Evolutionary conservation across 2,888 invertebrate genomes (phyloP).

Genomic region (Hirtodrosophila confusa): DNA sequence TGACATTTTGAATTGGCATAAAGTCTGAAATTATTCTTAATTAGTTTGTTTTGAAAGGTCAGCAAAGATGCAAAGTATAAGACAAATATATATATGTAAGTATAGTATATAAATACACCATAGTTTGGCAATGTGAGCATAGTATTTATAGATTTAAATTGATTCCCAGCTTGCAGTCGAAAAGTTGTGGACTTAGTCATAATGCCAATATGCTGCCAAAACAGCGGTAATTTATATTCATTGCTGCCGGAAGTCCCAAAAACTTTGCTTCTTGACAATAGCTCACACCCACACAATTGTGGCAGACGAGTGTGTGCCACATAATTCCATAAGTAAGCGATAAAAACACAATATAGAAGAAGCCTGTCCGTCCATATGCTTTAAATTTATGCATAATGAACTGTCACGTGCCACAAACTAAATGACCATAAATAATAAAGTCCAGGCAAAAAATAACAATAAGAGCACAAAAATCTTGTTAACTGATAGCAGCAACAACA

Average conservation of each 20-base stretch:
- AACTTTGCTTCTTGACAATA: conserved; percentile 42
- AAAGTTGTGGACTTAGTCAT: not conserved
- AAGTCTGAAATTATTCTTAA: too few relatives aligned
- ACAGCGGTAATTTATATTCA: conserved; percentile 49
- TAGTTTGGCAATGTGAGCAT: not conserved
- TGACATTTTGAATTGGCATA: too few relatives aligned
- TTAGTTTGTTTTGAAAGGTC: too few relatives aligned
- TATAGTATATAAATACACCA: not conserved
- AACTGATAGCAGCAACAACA: conserved; percentile 30
- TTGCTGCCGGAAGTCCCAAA: conserved; percentile 28
- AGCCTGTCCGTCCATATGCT: conserved; percentile 54
- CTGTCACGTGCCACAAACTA: conserved; percentile 50
- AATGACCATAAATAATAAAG: conserved; percentile 68
- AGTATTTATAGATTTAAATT: not conserved
- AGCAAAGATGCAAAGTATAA: too few relatives aligned
- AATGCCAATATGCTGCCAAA: conserved; percentile 20
- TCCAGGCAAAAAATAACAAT: conserved; percentile 15
- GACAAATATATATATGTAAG: too few relatives aligned
- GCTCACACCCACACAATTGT: conserved; percentile 3
- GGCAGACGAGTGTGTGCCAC: conserved; percentile 4
- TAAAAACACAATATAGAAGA: conserved; percentile 42
- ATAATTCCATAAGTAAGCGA: conserved; percentile 34
- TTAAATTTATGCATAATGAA: conserved; percentile 62
- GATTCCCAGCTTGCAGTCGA: not conserved
- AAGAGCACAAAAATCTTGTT: conserved; percentile 14